A percentile compares a stretch with the other conserved stretches of the same genome.
Evolutionary conservation across 2,797 vertebrate genomes (phyloP).

Genomic region (Rhyacichthys aspro): DNA sequence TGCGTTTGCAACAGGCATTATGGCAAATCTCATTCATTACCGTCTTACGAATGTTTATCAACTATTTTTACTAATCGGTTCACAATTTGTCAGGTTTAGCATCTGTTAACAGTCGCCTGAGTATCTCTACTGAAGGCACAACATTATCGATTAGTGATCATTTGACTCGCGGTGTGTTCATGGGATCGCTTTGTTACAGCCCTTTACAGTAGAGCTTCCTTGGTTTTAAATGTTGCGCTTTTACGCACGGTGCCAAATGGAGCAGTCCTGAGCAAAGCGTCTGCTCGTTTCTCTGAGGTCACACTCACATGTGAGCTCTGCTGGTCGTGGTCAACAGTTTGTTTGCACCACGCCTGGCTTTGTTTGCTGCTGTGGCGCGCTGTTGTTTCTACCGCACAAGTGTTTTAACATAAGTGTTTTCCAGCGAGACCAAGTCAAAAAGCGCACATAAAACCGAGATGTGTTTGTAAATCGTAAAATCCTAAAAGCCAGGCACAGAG

Average conservation of each 20-base stretch:
- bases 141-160: neutral
- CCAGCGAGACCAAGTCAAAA: neutral
- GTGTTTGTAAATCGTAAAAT: slow-evolving; percentile 20
- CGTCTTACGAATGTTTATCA: no score
- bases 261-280: neutral
- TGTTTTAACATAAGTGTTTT: neutral
- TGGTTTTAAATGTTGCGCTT: slow-evolving; percentile 12
- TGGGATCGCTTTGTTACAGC: neutral
- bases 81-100: neutral
- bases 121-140: neutral
- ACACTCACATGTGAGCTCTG: slow-evolving; percentile 7
- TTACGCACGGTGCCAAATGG: slow-evolving; percentile 39
- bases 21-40: neutral
- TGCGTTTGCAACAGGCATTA: neutral
- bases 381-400: neutral
- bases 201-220: neutral
- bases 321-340: neutral
- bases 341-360: slow-evolving; percentile 30
- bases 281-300: neutral
- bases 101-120: neutral
- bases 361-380: slow-evolving; percentile 1
- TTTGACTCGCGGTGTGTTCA: neutral
- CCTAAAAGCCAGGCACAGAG: slow-evolving; percentile 54
- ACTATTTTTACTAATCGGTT: neutral
- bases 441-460: neutral